phyloP scores from a whole-genome alignment of 2,888 invertebrate genomes.

The Diarsia dahlii region DNA sequence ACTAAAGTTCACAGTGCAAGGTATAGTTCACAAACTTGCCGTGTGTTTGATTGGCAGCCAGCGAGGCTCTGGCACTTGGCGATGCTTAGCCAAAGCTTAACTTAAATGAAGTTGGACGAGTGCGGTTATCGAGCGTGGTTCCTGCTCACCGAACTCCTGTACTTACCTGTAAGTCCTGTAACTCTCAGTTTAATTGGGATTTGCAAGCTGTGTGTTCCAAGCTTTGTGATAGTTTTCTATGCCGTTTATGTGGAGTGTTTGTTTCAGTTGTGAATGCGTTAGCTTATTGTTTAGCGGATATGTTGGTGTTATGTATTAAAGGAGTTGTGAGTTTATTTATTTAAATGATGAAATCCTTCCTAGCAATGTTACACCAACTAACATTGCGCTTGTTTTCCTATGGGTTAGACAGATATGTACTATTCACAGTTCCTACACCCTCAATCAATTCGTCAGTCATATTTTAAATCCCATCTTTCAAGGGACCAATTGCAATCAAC shows the following conservation, averaged over 20 bases:
- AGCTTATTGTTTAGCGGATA: constrained; percentile 23
- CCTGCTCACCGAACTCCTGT: constrained; percentile 32
- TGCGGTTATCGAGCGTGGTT: constrained; percentile 64
- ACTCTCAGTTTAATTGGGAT: constrained; percentile 55
- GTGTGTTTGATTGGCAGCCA: constrained; percentile 68
- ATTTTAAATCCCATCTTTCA: background rate
- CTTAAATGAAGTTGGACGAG: constrained; percentile 72
- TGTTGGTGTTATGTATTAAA: background rate
- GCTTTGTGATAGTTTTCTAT: constrained; percentile 32
- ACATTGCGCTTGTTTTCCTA: too few species aligned
- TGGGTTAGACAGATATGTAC: too few species aligned
- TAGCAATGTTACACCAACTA: background rate
- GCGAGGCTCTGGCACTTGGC: constrained; percentile 13
- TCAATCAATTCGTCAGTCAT: background rate
- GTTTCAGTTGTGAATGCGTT: constrained; percentile 13
- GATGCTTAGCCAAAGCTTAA: constrained; percentile 62
- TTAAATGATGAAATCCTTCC: background rate
- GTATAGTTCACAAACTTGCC: constrained; percentile 51
- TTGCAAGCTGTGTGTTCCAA: constrained; percentile 32
- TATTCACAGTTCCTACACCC: background rate
- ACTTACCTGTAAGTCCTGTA: constrained; percentile 50
- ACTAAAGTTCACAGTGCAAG: constrained; percentile 23
- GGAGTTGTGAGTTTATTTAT: background rate
- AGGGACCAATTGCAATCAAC: background rate
- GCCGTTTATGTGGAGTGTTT: constrained; percentile 32